A percentile compares a stretch with the other conserved stretches of the same genome.
phyloP scores from a whole-genome alignment of 2,113 vertebrate genomes.

The Choloepus hoffmanni region DNA sequence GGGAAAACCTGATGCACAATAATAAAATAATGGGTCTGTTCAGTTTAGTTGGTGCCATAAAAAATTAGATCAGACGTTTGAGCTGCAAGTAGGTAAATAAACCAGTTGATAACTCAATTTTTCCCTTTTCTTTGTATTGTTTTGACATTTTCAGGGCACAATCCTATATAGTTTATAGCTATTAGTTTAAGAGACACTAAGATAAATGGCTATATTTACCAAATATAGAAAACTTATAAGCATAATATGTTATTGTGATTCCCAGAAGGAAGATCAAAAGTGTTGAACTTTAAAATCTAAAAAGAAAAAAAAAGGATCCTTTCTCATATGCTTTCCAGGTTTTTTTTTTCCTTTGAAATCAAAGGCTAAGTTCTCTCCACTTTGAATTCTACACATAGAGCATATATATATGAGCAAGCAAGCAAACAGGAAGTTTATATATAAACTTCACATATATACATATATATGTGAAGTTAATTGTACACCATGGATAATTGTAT shows the following conservation, averaged over 20 bases:
- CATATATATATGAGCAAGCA: not conserved
- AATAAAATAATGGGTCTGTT: not conserved
- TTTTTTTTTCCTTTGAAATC: constrained; percentile 37
- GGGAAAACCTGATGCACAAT: not conserved
- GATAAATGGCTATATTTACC: not conserved
- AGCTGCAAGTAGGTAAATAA: not conserved
- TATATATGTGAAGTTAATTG: too few relatives aligned
- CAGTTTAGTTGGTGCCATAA: constrained; percentile 15
- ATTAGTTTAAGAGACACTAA: constrained; percentile 14
- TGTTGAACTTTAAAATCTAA: not conserved
- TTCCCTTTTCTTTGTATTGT: constrained; percentile 7
- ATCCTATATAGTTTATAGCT: constrained; percentile 1
- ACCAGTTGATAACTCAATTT: not conserved
- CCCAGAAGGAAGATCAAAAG: constrained; percentile 2
- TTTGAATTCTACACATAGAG: not conserved
- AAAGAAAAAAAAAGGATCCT: not conserved
- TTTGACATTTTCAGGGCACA: not conserved
- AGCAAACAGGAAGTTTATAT: too few relatives aligned
- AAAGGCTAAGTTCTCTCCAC: not conserved
- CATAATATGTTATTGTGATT: not conserved
- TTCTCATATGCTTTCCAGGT: not conserved
- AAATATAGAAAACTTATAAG: constrained; percentile 25
- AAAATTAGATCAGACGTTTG: not conserved
- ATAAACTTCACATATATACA: too few relatives aligned
- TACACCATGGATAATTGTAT: too few relatives aligned